Evolutionary conservation across 37 sponge, comb jelly and placozoan genomes (phyloP).

Genomic region (Tethya wilhelma): DNA sequence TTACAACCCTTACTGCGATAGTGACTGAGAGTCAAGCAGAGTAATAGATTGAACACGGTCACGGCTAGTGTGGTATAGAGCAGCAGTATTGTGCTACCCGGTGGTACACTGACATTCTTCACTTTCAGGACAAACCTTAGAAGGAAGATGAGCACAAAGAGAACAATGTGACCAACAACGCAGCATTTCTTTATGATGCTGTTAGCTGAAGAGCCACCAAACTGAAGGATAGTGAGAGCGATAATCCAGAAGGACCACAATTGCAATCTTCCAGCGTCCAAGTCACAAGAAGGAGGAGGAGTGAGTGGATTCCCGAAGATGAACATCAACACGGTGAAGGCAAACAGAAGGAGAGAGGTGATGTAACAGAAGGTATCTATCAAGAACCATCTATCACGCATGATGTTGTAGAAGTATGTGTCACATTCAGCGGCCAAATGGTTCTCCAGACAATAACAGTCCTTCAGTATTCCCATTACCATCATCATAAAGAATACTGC

Average conservation of each 20-base stretch:
- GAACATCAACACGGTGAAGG: not conserved
- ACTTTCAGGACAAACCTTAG: not conserved
- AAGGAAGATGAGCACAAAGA: not conserved
- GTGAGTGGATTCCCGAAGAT: not conserved
- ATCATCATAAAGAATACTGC: not conserved
- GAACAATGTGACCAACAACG: not conserved
- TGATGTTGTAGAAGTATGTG: not conserved
- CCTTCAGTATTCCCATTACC: not conserved
- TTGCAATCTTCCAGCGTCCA: not conserved
- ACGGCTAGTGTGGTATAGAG: not conserved
- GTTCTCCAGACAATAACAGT: not conserved
- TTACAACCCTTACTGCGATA: not conserved
- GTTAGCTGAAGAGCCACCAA: not conserved
- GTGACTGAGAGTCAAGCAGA: not conserved
- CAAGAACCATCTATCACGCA: not conserved
- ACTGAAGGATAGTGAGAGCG: not conserved
- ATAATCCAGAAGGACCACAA: not conserved
- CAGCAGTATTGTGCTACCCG: not conserved
- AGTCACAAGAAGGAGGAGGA: not conserved
- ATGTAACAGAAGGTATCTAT: not conserved
- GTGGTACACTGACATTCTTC: not conserved
- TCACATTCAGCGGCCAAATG: not conserved
- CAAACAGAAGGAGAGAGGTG: not conserved
- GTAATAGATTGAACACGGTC: not conserved
- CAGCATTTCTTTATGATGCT: not conserved